A percentile compares a stretch with the other conserved stretches of the same genome.
Evolutionary conservation across 1,140 invertebrate genomes (phyloP).

Genomic region (Procambarus virginalis): DNA sequence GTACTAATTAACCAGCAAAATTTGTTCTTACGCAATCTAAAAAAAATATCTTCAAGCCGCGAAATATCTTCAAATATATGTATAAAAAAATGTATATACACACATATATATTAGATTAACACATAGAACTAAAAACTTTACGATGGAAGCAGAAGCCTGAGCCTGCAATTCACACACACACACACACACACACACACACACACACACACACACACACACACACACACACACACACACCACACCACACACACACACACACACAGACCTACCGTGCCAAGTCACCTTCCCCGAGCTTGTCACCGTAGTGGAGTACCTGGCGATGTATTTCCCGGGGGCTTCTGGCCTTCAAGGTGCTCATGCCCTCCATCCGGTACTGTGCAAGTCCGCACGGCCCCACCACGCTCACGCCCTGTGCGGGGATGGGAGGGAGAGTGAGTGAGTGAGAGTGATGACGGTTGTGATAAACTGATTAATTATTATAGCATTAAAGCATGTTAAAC

Average conservation of each 20-base stretch:
- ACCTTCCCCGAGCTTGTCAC: conserved; percentile 86
- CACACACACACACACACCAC: no score
- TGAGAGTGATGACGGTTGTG: background rate
- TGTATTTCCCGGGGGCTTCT: conserved; percentile 78
- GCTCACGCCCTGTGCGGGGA: conserved; percentile 31
- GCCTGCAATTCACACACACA: no score
- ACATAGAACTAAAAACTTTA: background rate
- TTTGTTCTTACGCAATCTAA: no score
- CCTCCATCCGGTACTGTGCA: conserved; percentile 47
- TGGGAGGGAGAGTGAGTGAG: background rate
- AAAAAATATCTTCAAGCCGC: no score
- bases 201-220: no score
- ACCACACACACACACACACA: background rate
- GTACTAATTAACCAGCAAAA: no score
- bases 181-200: no score
- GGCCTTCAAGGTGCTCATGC: conserved; percentile 50
- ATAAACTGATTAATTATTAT: no score
- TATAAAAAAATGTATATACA: no score
- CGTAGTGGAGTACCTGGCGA: conserved; percentile 82
- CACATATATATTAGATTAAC: no score
- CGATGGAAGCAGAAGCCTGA: background rate
- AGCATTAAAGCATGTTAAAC: no score
- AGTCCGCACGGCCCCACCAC: conserved; percentile 52
- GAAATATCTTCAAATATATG: no score
- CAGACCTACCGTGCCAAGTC: conserved; percentile 83